phyloP scores from a whole-genome alignment of 2,113 vertebrate species.

The Sprattus sprattus region DNA sequence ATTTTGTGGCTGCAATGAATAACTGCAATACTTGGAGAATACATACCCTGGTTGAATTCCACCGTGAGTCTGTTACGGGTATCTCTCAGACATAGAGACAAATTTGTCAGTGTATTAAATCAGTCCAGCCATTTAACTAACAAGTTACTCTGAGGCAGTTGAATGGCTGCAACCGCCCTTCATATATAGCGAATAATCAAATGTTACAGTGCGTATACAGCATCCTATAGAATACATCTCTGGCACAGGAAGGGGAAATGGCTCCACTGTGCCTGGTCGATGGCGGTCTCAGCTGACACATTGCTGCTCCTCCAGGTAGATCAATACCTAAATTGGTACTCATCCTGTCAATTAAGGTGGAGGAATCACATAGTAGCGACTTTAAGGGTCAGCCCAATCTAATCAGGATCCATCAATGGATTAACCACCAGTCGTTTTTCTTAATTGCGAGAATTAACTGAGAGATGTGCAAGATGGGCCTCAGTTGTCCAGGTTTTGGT shows the following conservation, averaged over 20 bases:
- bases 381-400: conserved; percentile 54
- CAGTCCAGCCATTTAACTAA: not conserved
- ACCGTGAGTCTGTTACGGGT: conserved; percentile 84
- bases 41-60: conserved; percentile 66
- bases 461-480: not conserved
- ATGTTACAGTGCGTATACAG: not conserved
- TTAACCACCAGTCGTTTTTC: conserved; percentile 44
- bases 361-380: conserved; percentile 58
- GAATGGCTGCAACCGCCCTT: not conserved
- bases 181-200: not conserved
- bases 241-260: conserved; percentile 56
- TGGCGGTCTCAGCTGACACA: conserved; percentile 65
- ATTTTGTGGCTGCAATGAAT: not conserved
- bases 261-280: conserved; percentile 63
- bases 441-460: not conserved
- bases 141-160: not conserved
- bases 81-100: conserved; percentile 52
- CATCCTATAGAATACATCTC: conserved; percentile 43
- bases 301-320: conserved; percentile 63
- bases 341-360: conserved; percentile 66
- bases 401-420: conserved; percentile 50
- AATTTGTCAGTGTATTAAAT: conserved; percentile 39
- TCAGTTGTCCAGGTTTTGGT: not conserved
- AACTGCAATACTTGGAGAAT: not conserved
- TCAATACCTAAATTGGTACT: conserved; percentile 73